Conservation (phyloP, 2,888 invertebrate species). For the Aspidiotus destructor region DNA sequence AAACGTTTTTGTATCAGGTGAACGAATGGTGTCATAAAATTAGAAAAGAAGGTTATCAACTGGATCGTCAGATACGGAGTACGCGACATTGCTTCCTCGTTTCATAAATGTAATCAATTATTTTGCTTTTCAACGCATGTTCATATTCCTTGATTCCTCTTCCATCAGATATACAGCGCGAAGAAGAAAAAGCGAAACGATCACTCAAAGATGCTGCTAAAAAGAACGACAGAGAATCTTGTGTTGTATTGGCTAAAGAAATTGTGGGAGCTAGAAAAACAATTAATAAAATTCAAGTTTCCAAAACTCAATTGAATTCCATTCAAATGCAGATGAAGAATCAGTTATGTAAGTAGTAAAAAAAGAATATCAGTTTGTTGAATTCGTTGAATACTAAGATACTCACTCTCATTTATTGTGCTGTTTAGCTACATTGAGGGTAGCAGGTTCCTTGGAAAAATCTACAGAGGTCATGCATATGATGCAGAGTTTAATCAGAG, state of each 20-base stretch:
- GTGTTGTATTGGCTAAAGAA: constrained; percentile 86
- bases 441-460: constrained; percentile 85
- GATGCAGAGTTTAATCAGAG: constrained; percentile 82
- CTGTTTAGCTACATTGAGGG: constrained; percentile 72
- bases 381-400: too few relatives aligned
- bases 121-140: neutral
- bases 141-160: constrained; percentile 15
- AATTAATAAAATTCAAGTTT: constrained; percentile 81
- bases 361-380: neutral
- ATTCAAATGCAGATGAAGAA: constrained; percentile 97
- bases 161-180: constrained; percentile 74
- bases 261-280: constrained; percentile 79
- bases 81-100: constrained; percentile 36
- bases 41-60: constrained; percentile 81
- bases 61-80: constrained; percentile 91
- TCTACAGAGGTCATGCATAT: constrained; percentile 98
- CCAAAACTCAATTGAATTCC: constrained; percentile 95
- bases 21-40: constrained; percentile 94
- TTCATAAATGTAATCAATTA: neutral
- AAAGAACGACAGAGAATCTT: constrained; percentile 88
- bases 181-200: constrained; percentile 92
- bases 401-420: too few relatives aligned
- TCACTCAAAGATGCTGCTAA: constrained; percentile 91
- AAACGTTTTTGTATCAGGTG: constrained; percentile 55
- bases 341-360: constrained; percentile 62